Conservation (phyloP, 1,140 invertebrate genomes). For the Caenorhabditis latens region DNA sequence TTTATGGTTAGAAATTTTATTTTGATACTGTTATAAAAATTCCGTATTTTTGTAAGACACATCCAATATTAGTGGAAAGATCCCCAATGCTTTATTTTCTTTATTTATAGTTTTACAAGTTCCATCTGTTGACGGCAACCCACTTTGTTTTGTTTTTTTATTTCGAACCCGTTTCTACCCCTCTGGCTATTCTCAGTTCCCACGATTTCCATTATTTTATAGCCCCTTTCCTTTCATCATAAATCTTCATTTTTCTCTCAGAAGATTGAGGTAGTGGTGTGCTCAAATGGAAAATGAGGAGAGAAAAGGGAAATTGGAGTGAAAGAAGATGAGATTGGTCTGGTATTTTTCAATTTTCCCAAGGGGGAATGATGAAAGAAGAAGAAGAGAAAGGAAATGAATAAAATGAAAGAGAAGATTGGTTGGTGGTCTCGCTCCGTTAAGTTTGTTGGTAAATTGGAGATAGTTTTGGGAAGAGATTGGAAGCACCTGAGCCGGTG, state of each 20-base stretch:
- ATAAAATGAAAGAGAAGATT: background rate
- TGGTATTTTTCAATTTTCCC: slow-evolving; percentile 47
- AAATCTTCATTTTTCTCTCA: background rate
- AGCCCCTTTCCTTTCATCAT: too few species aligned
- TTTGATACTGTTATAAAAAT: too few species aligned
- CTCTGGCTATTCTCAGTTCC: too few species aligned
- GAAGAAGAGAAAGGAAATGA: too few species aligned
- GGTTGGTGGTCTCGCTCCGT: background rate
- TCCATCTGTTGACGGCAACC: too few species aligned
- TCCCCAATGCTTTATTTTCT: too few species aligned
- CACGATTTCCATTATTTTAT: too few species aligned
- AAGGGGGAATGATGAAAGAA: background rate
- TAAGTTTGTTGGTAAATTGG: background rate
- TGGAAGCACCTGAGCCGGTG: background rate
- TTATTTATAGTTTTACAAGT: too few species aligned
- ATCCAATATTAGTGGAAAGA: too few species aligned
- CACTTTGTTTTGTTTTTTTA: background rate
- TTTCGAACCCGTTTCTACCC: background rate
- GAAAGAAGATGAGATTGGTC: slow-evolving; percentile 16
- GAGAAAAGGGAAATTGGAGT: background rate
- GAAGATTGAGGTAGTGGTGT: background rate
- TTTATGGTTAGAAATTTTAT: slow-evolving; percentile 78
- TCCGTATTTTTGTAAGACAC: too few species aligned
- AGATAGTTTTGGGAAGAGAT: background rate
- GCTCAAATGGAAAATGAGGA: slow-evolving; percentile 7